Evolutionary conservation across 2,113 vertebrate species (phyloP), one percentile per base, ranked within the genome.

Genomic region (Siniperca chuatsi): DNA sequence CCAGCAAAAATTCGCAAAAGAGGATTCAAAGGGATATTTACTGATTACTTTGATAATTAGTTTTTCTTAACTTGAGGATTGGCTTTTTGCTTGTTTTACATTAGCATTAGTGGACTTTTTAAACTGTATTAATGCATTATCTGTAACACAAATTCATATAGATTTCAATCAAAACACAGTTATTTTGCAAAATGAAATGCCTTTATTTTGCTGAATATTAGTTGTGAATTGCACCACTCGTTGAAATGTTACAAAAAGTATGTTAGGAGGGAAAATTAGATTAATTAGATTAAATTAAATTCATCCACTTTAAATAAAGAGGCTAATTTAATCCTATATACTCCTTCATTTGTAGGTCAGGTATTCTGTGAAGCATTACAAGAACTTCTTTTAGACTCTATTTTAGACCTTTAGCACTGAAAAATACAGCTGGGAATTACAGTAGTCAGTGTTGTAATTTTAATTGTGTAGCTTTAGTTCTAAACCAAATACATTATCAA

Each of bases 401-500:
- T 9, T 65, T 44, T 15, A 33, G 7, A 67, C 8, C 16, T 61
- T 58, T 10, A 37, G 3, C 23, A 21, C 7, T 40, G 21, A 29
- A 44, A 57, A 42, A 64, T 33, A 77, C 25, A 1, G 4, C 20
- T n/a, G 20, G 13, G 21, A 70, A 50, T 6, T 23, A 21, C 8
- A 58, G 42, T 33, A 46, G 16, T 37, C n/a, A 73, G 0, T 35
- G 10, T 8, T 71, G 20, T 3, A 6, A 57, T 54, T 37, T 33
- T 7, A 69, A 52, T 25, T 21, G 23, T 60, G 33, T 21, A 48
- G 15, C 21, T 55, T 65, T 21, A n/a, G 1, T 50, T 78, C 13
- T 54, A 57, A 81, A 81, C n/a, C 35, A 35, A 75, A 78, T 40
- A 33, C 8, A 40, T n/a, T 3, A 42, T 71, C 21, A 42, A 78